A percentile compares a stretch with the other conserved stretches of the same genome.
These are phyloP conservation scores for Ephydatia muelleri DNA, from an alignment of 37 sponge, comb jelly and placozoan genomes.

Conservation along the genomic window DNA sequence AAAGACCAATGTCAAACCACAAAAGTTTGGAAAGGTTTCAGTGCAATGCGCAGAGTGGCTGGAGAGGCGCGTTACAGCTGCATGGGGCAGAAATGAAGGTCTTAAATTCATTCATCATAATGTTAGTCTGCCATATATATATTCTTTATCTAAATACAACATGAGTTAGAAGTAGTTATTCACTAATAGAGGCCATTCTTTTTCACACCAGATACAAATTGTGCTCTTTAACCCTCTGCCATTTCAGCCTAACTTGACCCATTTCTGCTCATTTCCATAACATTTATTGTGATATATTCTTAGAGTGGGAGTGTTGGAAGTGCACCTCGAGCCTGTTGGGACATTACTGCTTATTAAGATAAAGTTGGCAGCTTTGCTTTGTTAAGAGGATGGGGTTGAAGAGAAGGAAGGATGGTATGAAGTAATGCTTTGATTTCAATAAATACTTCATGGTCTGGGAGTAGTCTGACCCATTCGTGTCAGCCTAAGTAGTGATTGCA, in stretches of 20 bases:
- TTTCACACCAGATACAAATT: too few relatives aligned
- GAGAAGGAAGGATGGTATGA: too few relatives aligned
- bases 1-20: too few relatives aligned
- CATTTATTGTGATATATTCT: not conserved
- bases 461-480: not conserved
- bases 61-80: not conserved
- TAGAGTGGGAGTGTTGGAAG: not conserved
- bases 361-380: too few relatives aligned
- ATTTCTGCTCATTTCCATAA: not conserved
- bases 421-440: not conserved
- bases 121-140: not conserved
- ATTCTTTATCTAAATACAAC: not conserved
- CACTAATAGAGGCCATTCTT: too few relatives aligned
- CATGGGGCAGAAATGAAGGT: not conserved
- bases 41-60: too few relatives aligned
- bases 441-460: slow-evolving; percentile 2
- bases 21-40: too few relatives aligned
- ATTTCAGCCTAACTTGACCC: not conserved
- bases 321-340: not conserved
- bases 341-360: not conserved
- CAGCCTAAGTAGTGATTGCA: not conserved
- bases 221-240: too few relatives aligned
- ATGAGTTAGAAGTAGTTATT: not conserved
- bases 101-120: not conserved
- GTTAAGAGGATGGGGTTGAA: too few relatives aligned